Percentiles rank a stretch among this genome's conserved stretches.
Conservation (phyloP, 2,888 invertebrate species). For the Cetonia aurata region DNA sequence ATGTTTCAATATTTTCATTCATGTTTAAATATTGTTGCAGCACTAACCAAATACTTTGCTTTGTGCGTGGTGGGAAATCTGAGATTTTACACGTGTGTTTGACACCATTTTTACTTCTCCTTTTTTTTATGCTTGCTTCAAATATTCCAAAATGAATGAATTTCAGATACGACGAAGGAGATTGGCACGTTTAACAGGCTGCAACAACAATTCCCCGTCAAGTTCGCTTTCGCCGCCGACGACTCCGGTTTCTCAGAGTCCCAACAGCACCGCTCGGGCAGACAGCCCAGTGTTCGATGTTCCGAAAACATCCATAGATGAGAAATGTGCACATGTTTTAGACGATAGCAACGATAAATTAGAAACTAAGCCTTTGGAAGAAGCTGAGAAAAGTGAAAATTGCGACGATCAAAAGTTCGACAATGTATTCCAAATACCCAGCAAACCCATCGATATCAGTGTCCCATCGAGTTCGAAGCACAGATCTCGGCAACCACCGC, state of each 20-base stretch:
- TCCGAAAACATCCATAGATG: slow-evolving; percentile 48
- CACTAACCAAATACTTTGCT: slow-evolving; percentile 17
- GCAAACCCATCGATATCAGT: slow-evolving; percentile 63
- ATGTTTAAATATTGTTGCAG: slow-evolving; percentile 12
- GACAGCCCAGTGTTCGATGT: slow-evolving; percentile 56
- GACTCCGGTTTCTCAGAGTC: slow-evolving; percentile 67
- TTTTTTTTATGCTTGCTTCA: background rate
- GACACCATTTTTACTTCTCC: slow-evolving; percentile 23
- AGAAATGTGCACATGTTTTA: slow-evolving; percentile 36
- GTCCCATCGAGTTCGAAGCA: slow-evolving; percentile 60
- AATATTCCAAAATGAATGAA: slow-evolving; percentile 2
- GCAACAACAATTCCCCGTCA: slow-evolving; percentile 69
- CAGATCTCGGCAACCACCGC: slow-evolving; percentile 57
- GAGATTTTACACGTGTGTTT: slow-evolving; percentile 22
- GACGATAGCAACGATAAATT: slow-evolving; percentile 26
- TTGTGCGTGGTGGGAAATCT: slow-evolving; percentile 19
- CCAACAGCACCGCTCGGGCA: slow-evolving; percentile 54
- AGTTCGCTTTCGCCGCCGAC: slow-evolving; percentile 68
- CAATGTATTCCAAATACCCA: slow-evolving; percentile 63
- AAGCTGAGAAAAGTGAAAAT: slow-evolving; percentile 16
- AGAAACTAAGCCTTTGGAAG: slow-evolving; percentile 14
- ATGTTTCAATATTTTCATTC: slow-evolving; percentile 25
- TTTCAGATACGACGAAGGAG: slow-evolving; percentile 82
- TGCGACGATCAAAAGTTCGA: slow-evolving; percentile 47
- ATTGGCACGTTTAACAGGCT: slow-evolving; percentile 78